Evolutionary conservation across 2,113 vertebrate genomes (phyloP).

Genomic region (Ramphastos sulfuratus): DNA sequence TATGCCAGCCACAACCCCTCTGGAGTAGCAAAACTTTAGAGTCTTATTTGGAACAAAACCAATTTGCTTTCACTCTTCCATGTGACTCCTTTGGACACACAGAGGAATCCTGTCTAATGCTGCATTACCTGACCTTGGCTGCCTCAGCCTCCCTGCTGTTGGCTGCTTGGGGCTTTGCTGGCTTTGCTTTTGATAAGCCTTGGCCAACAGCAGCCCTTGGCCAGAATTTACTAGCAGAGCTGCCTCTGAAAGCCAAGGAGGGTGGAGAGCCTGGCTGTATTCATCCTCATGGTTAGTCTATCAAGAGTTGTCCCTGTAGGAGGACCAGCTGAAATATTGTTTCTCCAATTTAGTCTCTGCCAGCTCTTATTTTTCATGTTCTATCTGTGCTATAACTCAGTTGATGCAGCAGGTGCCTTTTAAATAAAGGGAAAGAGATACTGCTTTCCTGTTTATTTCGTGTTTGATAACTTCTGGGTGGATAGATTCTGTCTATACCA

Average conservation of each 20-base stretch:
- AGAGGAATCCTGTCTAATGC: not conserved
- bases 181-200: not conserved
- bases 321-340: constrained; percentile 8
- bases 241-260: not conserved
- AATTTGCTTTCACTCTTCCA: not conserved
- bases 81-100: rapidly evolving
- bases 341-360: constrained; percentile 34
- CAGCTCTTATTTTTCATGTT: constrained; percentile 47
- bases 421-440: constrained; percentile 31
- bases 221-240: not conserved
- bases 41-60: not conserved
- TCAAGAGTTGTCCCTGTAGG: not conserved
- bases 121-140: not conserved
- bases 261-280: not conserved
- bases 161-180: not conserved
- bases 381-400: constrained; percentile 27
- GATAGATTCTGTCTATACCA: not conserved
- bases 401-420: constrained; percentile 44
- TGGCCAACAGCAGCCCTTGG: not conserved
- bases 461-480: constrained; percentile 9
- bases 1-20: not conserved
- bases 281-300: not conserved
- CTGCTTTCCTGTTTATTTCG: constrained; percentile 17
- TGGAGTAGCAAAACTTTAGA: not conserved
- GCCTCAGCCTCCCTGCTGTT: not conserved